Percentiles rank a stretch among this genome's conserved stretches.
phyloP scores from a whole-genome alignment of 2,113 vertebrate species.

The Oreochromis aureus region DNA sequence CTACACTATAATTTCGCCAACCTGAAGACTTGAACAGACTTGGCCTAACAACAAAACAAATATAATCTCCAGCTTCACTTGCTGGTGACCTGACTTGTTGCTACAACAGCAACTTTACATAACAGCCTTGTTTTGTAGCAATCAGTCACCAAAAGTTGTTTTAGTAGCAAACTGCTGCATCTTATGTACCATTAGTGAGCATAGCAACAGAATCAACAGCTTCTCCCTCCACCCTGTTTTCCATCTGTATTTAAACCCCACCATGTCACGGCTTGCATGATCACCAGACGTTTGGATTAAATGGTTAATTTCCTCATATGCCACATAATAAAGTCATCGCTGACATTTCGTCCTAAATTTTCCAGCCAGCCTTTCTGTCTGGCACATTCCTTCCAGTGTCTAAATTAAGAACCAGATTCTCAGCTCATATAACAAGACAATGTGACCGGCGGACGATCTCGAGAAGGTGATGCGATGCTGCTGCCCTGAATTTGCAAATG shows the following conservation, averaged over 20 bases:
- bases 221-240: not conserved
- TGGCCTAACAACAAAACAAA: not conserved
- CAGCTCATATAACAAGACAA: not conserved
- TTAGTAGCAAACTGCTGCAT: not conserved
- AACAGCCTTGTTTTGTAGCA: not conserved
- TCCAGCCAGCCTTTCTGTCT: not conserved
- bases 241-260: not conserved
- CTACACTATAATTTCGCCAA: not conserved
- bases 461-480: not conserved
- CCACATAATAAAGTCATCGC: not conserved
- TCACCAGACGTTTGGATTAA: not conserved
- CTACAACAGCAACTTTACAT: not conserved
- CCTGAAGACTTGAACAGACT: not conserved
- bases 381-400: not conserved
- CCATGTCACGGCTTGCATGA: not conserved
- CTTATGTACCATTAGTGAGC: not conserved
- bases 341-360: not conserved
- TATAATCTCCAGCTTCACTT: not conserved
- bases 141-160: not conserved
- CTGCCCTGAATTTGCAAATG: not conserved
- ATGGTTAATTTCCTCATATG: not conserved
- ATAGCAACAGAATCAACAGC: constrained; percentile 38
- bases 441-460: not conserved
- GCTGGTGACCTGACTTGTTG: not conserved
- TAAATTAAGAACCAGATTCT: not conserved